Base-by-base conservation (phyloP, 2,888 invertebrate genomes). In the Hirudinaria manillensis region DNA sequence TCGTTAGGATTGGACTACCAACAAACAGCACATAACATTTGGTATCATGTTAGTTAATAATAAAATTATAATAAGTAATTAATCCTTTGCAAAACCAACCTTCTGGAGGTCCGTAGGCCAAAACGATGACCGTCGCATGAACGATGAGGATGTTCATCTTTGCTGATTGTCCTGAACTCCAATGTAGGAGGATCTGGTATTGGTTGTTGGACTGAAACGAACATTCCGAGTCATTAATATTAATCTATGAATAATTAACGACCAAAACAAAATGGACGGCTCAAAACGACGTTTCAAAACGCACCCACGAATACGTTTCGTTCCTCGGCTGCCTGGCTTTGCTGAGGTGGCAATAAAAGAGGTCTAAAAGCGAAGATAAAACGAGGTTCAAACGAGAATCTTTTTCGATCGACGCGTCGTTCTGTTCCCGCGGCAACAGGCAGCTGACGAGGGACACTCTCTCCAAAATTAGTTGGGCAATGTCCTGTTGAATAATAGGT, bases 381-480 rank as follows among this genome's bases (percentile, higher is more conserved):
- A 81, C 83, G 29, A 79, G 77, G 72, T 81, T 79, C 56, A 80
- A 71, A 4, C 67, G 24, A 3, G 45, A 7, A 27, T 70, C 66
- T 10, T n/a, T n/a, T 6, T 16, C n/a, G 1, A 13, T 10, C 38
- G 71, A 2, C 24, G 3, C 24, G 19, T 68, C 68, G 36, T 34
- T 68, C 36, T 10, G n/a, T 21, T 68, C 68, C 65, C 72, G 85
- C 1, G 91, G 92, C 73, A 93, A 87, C 79, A 94, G 91, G 78
- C 91, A 91, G 70, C 90, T 90, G 81, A 93, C 91, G 81, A 96
- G 91, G 10, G 92, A 92, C 78, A 91, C 91, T 27, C 96, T 88
- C 85, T 96, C 95, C 76, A 96, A 94, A 78, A 96, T 91, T 80
- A 95, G 87, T 80, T 94, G 93, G 19, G 93, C 92, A 84, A 96